These are phyloP conservation scores for Scaptomyza caliginosa DNA, from an alignment of 2,888 invertebrate species.

Conservation along the genomic window DNA sequence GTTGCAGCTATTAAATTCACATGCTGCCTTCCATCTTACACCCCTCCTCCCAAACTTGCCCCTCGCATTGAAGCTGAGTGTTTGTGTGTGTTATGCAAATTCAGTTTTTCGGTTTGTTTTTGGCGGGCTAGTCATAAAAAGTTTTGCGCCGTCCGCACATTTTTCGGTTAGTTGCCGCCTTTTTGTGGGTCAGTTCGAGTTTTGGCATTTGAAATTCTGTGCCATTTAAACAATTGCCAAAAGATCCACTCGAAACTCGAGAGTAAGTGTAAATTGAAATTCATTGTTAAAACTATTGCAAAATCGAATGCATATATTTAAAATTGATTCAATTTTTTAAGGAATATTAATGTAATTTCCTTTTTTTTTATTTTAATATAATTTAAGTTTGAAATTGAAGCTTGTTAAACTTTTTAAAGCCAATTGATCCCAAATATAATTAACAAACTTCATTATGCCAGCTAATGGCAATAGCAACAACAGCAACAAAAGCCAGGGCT, in stretches of 20 bases:
- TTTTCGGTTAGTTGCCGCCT: conserved; percentile 49
- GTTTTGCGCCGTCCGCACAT: conserved; percentile 66
- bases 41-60: too few relatives aligned
- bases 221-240: conserved; percentile 45
- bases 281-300: conserved; percentile 19
- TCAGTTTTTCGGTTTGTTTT: conserved; percentile 60
- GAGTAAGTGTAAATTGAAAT: conserved; percentile 37
- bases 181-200: conserved; percentile 49
- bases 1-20: conserved; percentile 74
- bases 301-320: neutral
- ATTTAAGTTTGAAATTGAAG: neutral
- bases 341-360: neutral
- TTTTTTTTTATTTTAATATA: neutral
- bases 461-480: conserved; percentile 48
- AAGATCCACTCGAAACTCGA: conserved; percentile 29
- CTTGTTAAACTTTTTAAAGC: neutral
- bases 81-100: conserved; percentile 70
- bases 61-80: conserved; percentile 10
- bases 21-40: conserved; percentile 9
- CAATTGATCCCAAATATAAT: conserved; percentile 40
- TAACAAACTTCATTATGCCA: conserved; percentile 59
- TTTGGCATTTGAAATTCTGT: conserved; percentile 51
- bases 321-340: neutral
- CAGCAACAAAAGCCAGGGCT: neutral
- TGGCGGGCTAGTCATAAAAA: conserved; percentile 59